A percentile compares a stretch with the other conserved stretches of the same genome.
Conservation (phyloP, 2,113 vertebrate genomes). For the Oceanodroma tethys region DNA sequence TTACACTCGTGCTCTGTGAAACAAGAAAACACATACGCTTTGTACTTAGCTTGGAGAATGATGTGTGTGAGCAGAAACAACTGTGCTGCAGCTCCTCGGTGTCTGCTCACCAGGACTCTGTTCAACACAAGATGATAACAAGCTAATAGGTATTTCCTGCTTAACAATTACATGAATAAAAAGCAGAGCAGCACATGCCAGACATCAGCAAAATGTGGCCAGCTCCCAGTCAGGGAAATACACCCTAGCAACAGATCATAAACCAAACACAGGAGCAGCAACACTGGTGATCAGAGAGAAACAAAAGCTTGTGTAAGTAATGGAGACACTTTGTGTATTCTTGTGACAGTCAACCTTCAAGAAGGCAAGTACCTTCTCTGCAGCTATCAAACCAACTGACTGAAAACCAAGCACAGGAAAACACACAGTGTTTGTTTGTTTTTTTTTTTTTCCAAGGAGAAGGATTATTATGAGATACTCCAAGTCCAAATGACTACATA, state of each 20-base stretch:
- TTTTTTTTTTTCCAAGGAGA: background rate
- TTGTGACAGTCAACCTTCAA: background rate
- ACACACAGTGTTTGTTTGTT: background rate
- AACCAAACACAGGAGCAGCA: background rate
- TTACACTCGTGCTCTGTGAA: background rate
- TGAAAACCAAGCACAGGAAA: background rate
- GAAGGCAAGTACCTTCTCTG: background rate
- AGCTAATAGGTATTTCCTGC: constrained; percentile 62
- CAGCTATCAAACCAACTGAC: background rate
- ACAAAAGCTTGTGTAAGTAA: background rate
- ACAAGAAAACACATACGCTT: background rate
- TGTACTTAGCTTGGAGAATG: background rate
- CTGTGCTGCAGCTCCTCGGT: background rate
- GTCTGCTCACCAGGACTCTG: constrained; percentile 25
- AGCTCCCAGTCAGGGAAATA: constrained; percentile 23
- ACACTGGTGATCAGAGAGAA: background rate
- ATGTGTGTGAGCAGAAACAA: constrained; percentile 35
- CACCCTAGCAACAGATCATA: constrained; percentile 35
- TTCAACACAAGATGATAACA: constrained; percentile 39
- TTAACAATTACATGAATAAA: constrained; percentile 25
- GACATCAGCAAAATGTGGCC: constrained; percentile 17
- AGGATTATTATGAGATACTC: background rate
- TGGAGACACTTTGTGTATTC: background rate
- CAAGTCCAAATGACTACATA: background rate
- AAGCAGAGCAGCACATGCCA: constrained; percentile 38